Conservation (phyloP, 2,113 vertebrate genomes). For the Caloenas nicobarica region DNA sequence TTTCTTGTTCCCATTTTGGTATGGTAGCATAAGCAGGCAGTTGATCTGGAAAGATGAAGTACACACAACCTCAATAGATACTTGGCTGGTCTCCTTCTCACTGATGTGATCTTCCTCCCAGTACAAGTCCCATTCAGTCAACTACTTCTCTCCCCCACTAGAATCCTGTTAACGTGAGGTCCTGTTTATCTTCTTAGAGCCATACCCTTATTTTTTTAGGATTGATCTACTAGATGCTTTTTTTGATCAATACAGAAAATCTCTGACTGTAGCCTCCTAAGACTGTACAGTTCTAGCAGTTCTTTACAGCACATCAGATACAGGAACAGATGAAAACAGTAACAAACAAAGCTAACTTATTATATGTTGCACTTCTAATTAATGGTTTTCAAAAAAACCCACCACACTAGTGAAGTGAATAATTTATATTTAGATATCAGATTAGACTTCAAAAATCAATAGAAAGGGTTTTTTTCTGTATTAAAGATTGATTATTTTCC, state of each 20-base stretch:
- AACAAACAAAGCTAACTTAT: neutral
- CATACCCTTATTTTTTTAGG: neutral
- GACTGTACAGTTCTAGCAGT: neutral
- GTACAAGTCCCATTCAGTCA: neutral
- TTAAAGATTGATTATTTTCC: conserved; percentile 11
- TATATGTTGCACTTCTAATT: neutral
- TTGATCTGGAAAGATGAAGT: neutral
- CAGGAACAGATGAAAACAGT: neutral
- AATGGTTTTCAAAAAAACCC: neutral
- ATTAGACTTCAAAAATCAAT: conserved; percentile 13
- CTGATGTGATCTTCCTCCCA: neutral
- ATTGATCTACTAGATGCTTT: neutral
- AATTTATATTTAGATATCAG: conserved; percentile 2
- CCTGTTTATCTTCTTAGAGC: neutral
- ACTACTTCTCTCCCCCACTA: neutral
- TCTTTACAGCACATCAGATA: neutral
- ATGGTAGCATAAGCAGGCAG: neutral
- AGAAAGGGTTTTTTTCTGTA: neutral
- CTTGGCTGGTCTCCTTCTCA: neutral
- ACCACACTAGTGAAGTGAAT: neutral
- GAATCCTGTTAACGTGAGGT: neutral
- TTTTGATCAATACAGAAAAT: neutral
- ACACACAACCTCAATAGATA: neutral
- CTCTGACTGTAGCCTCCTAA: neutral
- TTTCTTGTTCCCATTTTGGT: neutral